Evolutionary conservation across 2,797 vertebrate species (phyloP).

Genomic region (Tokudaia tokunoshimensis): DNA sequence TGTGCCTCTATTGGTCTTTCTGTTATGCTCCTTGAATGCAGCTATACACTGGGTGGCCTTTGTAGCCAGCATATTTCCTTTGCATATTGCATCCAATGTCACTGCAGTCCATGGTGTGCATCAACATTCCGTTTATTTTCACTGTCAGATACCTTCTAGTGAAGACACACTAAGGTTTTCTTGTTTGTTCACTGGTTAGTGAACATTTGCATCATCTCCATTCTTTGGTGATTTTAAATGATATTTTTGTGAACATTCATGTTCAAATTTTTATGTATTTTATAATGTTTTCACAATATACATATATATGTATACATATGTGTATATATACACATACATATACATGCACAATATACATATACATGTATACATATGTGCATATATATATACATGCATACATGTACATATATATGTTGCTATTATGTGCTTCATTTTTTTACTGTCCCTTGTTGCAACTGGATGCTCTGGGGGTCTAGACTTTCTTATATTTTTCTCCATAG

Average conservation of each 20-base stretch:
- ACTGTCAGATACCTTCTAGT: slow-evolving; percentile 13
- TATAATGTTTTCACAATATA: neutral
- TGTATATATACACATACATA: neutral
- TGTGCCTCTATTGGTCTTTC: slow-evolving; percentile 21
- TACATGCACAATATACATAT: too few relatives aligned
- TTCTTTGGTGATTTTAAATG: slow-evolving; percentile 20
- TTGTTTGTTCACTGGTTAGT: neutral
- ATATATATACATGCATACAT: neutral
- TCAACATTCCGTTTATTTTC: slow-evolving; percentile 9
- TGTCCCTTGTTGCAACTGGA: neutral
- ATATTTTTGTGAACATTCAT: neutral
- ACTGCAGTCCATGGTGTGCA: neutral
- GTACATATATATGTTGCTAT: neutral
- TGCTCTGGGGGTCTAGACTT: neutral
- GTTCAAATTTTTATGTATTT: slow-evolving; percentile 19
- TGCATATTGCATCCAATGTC: neutral
- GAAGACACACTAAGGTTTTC: neutral
- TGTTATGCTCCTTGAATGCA: neutral
- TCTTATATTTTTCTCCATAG: neutral
- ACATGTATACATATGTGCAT: neutral
- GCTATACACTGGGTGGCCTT: neutral
- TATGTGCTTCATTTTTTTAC: neutral
- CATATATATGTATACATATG: neutral
- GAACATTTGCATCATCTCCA: neutral
- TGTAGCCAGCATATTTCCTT: neutral